A percentile compares a stretch with the other conserved stretches of the same genome.
These are phyloP conservation scores for Lanistes nyassanus DNA, from an alignment of 1,140 invertebrate genomes.

Conservation along the genomic window DNA sequence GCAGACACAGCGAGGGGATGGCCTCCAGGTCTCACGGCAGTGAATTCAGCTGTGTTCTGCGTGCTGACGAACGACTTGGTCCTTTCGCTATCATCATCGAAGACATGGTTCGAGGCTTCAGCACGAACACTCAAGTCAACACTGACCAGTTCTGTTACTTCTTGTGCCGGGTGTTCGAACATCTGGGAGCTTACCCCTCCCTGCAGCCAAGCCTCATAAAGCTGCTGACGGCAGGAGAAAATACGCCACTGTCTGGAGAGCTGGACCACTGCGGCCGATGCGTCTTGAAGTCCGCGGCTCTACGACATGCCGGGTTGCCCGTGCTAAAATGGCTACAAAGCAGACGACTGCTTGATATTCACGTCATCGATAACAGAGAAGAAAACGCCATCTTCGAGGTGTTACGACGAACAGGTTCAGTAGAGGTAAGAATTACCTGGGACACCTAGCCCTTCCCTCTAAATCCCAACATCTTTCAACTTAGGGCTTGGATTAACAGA, in stretches of 20 bases:
- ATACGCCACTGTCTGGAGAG: slow-evolving; percentile 20
- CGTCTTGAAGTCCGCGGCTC: slow-evolving; percentile 19
- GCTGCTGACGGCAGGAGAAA: slow-evolving; percentile 20
- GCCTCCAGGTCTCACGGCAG: too few species aligned
- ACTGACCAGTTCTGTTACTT: slow-evolving; percentile 27
- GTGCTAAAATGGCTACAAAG: slow-evolving; percentile 20
- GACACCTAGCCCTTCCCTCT: too few species aligned
- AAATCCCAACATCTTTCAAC: too few species aligned
- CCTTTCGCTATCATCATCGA: slow-evolving; percentile 22
- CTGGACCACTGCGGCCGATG: slow-evolving; percentile 25
- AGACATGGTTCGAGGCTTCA: slow-evolving; percentile 22
- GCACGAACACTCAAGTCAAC: slow-evolving; percentile 19
- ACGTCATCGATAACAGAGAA: slow-evolving; percentile 25
- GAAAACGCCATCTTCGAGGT: slow-evolving; percentile 26
- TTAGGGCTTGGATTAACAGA: too few species aligned
- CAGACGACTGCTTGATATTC: slow-evolving; percentile 7
- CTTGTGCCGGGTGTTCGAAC: slow-evolving; percentile 27
- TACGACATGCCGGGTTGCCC: slow-evolving; percentile 20
- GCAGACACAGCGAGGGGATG: too few species aligned
- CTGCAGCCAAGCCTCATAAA: slow-evolving; percentile 22
- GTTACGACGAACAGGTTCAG: slow-evolving; percentile 8
- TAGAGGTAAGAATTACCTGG: background rate
- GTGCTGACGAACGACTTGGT: slow-evolving; percentile 18
- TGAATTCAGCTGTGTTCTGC: slow-evolving; percentile 10
- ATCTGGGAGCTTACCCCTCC: slow-evolving; percentile 11